A percentile compares a stretch with the other conserved stretches of the same genome.
These are phyloP conservation scores for Poecilia gillii DNA, from an alignment of 2,797 vertebrate genomes.

Conservation along the genomic window DNA sequence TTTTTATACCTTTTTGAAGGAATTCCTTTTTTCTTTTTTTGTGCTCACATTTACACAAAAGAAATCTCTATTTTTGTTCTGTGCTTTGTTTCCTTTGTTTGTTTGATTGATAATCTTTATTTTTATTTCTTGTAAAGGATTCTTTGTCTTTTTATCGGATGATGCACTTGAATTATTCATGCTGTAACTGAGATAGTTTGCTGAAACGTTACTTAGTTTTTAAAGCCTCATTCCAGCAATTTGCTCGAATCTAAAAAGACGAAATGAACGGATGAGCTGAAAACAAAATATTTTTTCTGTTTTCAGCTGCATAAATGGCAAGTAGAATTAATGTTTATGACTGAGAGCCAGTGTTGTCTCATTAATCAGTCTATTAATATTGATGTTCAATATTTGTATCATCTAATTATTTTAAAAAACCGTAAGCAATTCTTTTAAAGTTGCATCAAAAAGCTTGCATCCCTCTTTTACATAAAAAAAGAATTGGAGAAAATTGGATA, in stretches of 20 bases:
- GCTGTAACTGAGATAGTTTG: constrained; percentile 42
- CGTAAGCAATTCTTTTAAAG: neutral
- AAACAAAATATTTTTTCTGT: neutral
- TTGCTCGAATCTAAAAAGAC: neutral
- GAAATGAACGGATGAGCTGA: neutral
- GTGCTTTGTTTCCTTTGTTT: neutral
- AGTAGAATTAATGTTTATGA: neutral
- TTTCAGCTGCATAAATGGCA: neutral
- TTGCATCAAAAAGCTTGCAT: neutral
- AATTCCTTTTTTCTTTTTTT: constrained; percentile 26
- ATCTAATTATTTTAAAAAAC: neutral
- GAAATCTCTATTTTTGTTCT: neutral
- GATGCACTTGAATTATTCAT: constrained; percentile 59
- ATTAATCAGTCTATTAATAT: neutral
- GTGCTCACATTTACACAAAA: neutral
- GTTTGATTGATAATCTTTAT: neutral
- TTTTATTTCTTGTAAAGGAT: constrained; percentile 9
- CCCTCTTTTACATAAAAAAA: neutral
- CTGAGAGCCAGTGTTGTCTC: neutral
- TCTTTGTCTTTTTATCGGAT: neutral
- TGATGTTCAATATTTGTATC: neutral
- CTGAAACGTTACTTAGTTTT: constrained; percentile 4
- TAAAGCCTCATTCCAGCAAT: constrained; percentile 8
- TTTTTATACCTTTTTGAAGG: constrained; percentile 47
- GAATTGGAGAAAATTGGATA: neutral